These are phyloP conservation scores for Varanus salvator DNA, from an alignment of 2,113 vertebrate species.

Conservation along the genomic window DNA sequence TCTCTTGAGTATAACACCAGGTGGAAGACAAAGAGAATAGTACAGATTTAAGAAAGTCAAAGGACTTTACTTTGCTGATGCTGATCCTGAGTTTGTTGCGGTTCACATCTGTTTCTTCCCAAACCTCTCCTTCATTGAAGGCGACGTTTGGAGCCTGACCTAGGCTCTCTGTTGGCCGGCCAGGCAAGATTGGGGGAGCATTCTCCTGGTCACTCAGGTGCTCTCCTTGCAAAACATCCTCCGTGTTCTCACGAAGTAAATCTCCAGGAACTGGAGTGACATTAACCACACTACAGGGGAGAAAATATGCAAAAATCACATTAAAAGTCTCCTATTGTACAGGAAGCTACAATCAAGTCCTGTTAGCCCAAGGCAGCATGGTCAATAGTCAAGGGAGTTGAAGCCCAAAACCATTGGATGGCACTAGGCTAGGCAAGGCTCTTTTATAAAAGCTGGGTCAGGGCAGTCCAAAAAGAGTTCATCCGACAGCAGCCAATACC, in stretches of 20 bases:
- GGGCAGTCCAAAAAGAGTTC: neutral
- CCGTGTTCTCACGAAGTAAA: slow-evolving; percentile 94
- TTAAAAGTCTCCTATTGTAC: neutral
- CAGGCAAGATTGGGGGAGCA: slow-evolving; percentile 86
- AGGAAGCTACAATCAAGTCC: neutral
- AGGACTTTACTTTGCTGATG: slow-evolving; percentile 91
- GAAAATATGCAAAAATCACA: slow-evolving; percentile 20
- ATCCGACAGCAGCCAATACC: neutral
- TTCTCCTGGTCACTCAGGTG: slow-evolving; percentile 98
- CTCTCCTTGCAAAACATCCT: slow-evolving; percentile 95
- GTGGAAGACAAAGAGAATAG: neutral
- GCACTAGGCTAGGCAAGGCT: neutral
- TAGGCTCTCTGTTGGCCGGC: slow-evolving; percentile 76
- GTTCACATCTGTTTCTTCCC: slow-evolving; percentile 98
- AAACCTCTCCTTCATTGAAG: slow-evolving; percentile 87
- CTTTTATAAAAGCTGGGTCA: neutral
- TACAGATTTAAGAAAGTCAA: neutral
- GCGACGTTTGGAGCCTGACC: slow-evolving; percentile 72
- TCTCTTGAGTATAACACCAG: neutral
- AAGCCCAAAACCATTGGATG: too few relatives aligned
- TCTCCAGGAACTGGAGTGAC: slow-evolving; percentile 91
- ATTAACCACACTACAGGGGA: slow-evolving; percentile 84
- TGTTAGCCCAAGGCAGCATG: too few relatives aligned
- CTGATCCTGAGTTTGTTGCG: slow-evolving; percentile 98
- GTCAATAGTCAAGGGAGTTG: neutral